Evolutionary conservation across 2,113 vertebrate species (phyloP).

Genomic region (Trinectes maculatus): DNA sequence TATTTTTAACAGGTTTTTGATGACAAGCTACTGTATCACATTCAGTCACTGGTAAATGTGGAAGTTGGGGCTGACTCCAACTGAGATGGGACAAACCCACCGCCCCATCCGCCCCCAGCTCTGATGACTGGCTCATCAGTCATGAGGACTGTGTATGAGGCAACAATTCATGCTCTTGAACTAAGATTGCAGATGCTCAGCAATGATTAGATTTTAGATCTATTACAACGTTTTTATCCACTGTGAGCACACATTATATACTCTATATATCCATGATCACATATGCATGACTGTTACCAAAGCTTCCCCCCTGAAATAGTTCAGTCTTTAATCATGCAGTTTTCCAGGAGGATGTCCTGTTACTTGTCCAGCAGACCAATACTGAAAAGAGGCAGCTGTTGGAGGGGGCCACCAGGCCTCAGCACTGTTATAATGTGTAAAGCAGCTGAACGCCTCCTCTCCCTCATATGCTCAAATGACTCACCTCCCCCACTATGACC

Average conservation of each 20-base stretch:
- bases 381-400: conserved; percentile 50
- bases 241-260: not conserved
- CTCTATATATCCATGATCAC: too few species aligned
- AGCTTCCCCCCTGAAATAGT: conserved; percentile 20
- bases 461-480: conserved; percentile 61
- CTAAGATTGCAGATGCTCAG: not conserved
- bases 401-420: conserved; percentile 7
- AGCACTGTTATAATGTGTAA: conserved; percentile 52
- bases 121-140: conserved; percentile 39
- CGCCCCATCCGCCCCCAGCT: not conserved
- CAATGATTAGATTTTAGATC: not conserved
- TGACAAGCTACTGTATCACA: not conserved
- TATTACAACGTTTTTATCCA: conserved; percentile 5
- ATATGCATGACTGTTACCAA: conserved; percentile 27
- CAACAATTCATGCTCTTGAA: not conserved
- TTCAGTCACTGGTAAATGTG: not conserved
- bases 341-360: conserved; percentile 27
- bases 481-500: conserved; percentile 69
- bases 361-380: conserved; percentile 19
- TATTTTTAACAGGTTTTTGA: too few species aligned
- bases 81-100: not conserved
- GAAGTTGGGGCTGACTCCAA: not conserved
- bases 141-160: conserved; percentile 31
- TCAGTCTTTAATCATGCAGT: conserved; percentile 40
- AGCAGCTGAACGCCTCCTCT: conserved; percentile 69